These are phyloP conservation scores for Fissipunctia ypsillon DNA, from an alignment of 2,888 invertebrate genomes.

Conservation along the genomic window DNA sequence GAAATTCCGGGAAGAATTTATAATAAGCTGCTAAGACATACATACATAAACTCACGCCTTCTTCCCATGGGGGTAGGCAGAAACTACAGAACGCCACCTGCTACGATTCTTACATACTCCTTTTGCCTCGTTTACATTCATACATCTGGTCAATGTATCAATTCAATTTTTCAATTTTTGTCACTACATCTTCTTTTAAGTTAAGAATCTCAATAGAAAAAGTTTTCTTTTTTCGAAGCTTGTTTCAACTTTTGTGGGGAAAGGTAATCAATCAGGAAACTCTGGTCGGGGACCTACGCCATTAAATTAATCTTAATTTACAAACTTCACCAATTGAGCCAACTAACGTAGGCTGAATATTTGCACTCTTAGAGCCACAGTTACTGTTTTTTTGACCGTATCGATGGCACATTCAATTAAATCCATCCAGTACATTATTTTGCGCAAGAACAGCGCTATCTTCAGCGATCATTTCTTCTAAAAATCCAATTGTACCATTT, in stretches of 20 bases:
- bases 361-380: background rate
- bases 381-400: background rate
- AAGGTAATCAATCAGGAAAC: background rate
- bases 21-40: too few relatives aligned
- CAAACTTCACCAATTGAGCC: slow-evolving; percentile 5
- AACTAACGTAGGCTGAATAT: background rate
- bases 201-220: background rate
- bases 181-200: too few relatives aligned
- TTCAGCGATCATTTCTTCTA: background rate
- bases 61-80: too few relatives aligned
- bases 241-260: background rate
- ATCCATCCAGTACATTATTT: background rate
- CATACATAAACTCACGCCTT: too few relatives aligned
- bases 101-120: too few relatives aligned
- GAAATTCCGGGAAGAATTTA: too few relatives aligned
- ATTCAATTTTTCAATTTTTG: too few relatives aligned
- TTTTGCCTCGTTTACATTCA: too few relatives aligned
- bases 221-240: background rate
- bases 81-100: too few relatives aligned
- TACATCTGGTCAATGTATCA: too few relatives aligned
- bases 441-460: background rate
- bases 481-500: background rate
- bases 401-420: slow-evolving; percentile 5
- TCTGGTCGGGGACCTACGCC: background rate
- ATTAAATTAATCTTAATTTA: slow-evolving; percentile 11